Base-by-base conservation (phyloP, 2,888 invertebrate genomes). In the Lordiphosa andalusiaca region DNA sequence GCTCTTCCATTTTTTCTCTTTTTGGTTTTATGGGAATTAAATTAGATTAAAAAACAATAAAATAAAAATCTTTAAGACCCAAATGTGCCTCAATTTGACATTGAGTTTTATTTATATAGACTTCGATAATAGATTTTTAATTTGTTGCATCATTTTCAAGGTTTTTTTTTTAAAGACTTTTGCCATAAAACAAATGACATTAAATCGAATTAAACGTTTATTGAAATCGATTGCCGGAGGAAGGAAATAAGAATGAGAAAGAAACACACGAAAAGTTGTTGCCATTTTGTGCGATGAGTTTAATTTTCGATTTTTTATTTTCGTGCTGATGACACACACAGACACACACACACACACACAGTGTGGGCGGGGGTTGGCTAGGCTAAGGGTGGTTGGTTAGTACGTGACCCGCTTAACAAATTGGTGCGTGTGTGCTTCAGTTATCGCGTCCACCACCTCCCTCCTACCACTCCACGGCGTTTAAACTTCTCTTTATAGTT, bases 391-490 rank as follows among this genome's bases (percentile, higher is more conserved):
- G 61, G 53, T 54, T 42, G 71, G 33, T 46, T 50, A 46, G 50
- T 80, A 76, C 76, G 76, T 76, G 76, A 76, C 76, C 81, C 73
- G 76, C 76, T 76, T 76, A 80, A 77, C 81, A 81, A 77, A 81
- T 74, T 77, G 77, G 65, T 77, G 81, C 76, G 81, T 77, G 76
- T 71, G 56, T 44, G 48, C 53, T 48, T 47, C 23, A 39, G 33
- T 46, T 53, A 50, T 16, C 46, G n/a, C 10, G 2, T 36, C 41
- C 3, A 36, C 41, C 9, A 16, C 16, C 16, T 1, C 16, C 16
- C 1, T 16, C 16, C 16, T n/a, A n/a, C n/a, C 35, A 39, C 6
- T 16, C 30, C 4, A 46, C 25, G n/a, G 13, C 36, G 33, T 54
- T 68, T 56, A 67, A 69, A 74, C 67, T 67, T 57, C 50, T 58